phyloP scores from a whole-genome alignment of 2,888 invertebrate genomes.

The Heliothis peltigera region DNA sequence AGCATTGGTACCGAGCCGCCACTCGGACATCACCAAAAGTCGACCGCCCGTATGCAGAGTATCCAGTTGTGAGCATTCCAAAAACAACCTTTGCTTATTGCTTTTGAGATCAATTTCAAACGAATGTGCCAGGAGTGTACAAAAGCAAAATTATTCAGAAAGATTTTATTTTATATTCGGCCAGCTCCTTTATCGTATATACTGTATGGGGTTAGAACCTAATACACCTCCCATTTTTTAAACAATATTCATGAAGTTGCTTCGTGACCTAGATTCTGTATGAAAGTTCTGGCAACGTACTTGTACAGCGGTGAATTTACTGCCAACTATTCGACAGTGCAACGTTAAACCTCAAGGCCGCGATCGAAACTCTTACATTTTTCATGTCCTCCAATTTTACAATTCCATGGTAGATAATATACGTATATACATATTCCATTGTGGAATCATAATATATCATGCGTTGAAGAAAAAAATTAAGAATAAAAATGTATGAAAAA shows the following conservation, averaged over 20 bases:
- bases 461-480: no score
- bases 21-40: conserved; percentile 45
- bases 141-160: conserved; percentile 58
- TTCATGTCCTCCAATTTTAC: conserved; percentile 53
- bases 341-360: conserved; percentile 67
- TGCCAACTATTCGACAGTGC: conserved; percentile 67
- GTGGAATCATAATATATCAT: no score
- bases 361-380: conserved; percentile 59
- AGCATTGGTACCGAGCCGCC: conserved; percentile 41
- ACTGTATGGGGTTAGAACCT: conserved; percentile 42
- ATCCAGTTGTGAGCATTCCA: not conserved
- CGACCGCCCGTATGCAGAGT: conserved; percentile 32
- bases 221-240: conserved; percentile 54
- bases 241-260: conserved; percentile 62
- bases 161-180: conserved; percentile 60
- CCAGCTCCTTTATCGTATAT: conserved; percentile 43
- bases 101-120: conserved; percentile 17
- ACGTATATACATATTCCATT: no score
- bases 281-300: conserved; percentile 63
- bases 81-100: conserved; percentile 10
- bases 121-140: conserved; percentile 22
- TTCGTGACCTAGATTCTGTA: conserved; percentile 73
- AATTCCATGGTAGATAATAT: not conserved
- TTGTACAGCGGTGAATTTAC: conserved; percentile 66
- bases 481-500: no score